Evolutionary conservation across 2,113 vertebrate species (phyloP).

Genomic region (Prunella fulvescens): DNA sequence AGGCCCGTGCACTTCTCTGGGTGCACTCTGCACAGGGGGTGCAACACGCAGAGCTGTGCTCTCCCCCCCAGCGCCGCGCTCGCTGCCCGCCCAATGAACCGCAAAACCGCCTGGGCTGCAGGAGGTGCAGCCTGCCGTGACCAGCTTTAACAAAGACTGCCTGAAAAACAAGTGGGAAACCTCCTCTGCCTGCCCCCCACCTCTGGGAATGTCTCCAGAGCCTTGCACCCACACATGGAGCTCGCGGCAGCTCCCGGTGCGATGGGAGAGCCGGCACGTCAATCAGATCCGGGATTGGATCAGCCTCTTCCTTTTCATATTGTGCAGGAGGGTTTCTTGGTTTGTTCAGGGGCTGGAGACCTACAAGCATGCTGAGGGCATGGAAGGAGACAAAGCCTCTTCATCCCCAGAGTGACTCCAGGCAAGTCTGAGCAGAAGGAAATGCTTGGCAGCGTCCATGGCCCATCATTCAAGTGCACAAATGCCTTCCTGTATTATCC

Average conservation of each 20-base stretch:
- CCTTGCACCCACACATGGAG: neutral
- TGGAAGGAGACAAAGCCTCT: neutral
- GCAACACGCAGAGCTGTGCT: neutral
- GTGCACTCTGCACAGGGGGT: neutral
- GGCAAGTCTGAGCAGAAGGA: neutral
- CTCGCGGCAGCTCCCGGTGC: fast-evolving
- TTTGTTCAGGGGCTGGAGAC: neutral
- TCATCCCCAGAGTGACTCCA: fast-evolving
- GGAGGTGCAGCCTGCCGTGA: neutral
- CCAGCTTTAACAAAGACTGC: neutral
- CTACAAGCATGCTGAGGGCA: fast-evolving
- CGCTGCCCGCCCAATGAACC: neutral
- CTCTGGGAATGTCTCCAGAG: neutral
- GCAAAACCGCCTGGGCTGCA: neutral
- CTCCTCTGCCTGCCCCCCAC: neutral
- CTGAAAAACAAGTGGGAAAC: neutral
- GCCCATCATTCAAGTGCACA: neutral
- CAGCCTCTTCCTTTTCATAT: neutral
- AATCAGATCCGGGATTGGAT: neutral
- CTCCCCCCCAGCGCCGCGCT: neutral
- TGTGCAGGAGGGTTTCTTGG: neutral
- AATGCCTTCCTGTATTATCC: neutral
- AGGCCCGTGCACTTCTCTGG: neutral
- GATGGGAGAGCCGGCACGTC: fast-evolving
- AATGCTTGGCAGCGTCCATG: fast-evolving